Conservation (phyloP, 2,888 invertebrate species). For the Tetropium fuscum region DNA sequence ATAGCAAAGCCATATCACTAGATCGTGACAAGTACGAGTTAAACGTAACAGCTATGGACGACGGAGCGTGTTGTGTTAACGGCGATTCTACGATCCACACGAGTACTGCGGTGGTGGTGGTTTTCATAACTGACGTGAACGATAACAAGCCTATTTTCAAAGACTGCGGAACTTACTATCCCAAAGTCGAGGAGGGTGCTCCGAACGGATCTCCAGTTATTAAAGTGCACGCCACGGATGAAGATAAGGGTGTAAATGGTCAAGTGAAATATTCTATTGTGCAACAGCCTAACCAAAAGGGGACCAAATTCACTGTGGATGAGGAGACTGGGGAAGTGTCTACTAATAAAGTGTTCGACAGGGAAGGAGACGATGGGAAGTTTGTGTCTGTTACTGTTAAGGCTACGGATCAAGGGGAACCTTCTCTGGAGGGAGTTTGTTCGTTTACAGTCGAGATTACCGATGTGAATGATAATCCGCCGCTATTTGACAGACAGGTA, state of each 20-base stretch:
- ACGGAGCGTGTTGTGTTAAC: constrained; percentile 95
- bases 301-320: constrained; percentile 95
- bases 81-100: constrained; percentile 91
- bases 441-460: constrained; percentile 98
- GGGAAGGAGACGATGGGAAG: constrained; percentile 96
- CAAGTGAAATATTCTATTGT: constrained; percentile 98
- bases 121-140: constrained; percentile 97
- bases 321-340: constrained; percentile 95
- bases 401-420: constrained; percentile 99
- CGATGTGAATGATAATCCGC: constrained; percentile 98
- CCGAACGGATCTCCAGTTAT: constrained; percentile 94
- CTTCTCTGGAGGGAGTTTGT: constrained; percentile 96
- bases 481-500: constrained; percentile 95
- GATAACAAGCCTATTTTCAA: constrained; percentile 97
- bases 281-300: constrained; percentile 94
- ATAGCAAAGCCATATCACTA: constrained; percentile 86
- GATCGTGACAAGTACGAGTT: constrained; percentile 95
- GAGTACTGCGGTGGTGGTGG: constrained; percentile 94
- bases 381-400: constrained; percentile 97
- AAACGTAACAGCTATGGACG: constrained; percentile 97
- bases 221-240: constrained; percentile 92
- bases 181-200: constrained; percentile 90
- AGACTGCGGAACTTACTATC: constrained; percentile 92
- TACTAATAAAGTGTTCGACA: constrained; percentile 96
- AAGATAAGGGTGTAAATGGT: constrained; percentile 96